phyloP scores from a whole-genome alignment of 2,113 vertebrate genomes.

The Baryphthengus martii region DNA sequence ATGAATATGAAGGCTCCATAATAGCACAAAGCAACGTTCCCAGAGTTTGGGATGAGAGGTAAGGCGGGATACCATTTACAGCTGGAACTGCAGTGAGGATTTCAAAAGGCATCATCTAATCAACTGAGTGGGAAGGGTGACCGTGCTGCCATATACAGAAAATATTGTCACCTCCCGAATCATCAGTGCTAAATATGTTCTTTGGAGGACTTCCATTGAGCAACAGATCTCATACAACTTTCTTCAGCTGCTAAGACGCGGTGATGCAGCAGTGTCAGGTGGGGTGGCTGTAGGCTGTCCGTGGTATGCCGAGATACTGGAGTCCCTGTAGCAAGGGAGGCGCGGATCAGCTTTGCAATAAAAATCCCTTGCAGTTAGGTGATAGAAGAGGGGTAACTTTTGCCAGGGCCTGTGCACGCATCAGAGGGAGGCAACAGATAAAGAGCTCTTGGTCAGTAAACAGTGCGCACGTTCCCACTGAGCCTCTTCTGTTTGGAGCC shows the following conservation, averaged over 20 bases:
- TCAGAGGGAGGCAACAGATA: background rate
- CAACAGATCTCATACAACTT: background rate
- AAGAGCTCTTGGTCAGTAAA: background rate
- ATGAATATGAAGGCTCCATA: background rate
- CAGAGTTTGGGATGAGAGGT: background rate
- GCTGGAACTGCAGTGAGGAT: background rate
- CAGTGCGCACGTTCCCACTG: rapidly evolving
- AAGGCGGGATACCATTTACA: background rate
- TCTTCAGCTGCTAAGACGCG: background rate
- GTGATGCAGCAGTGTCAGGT: background rate
- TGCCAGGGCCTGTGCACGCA: background rate
- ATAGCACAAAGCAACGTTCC: background rate
- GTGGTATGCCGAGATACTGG: background rate
- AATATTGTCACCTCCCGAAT: background rate
- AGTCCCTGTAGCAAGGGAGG: background rate
- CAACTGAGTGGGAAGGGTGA: rapidly evolving
- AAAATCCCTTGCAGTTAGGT: background rate
- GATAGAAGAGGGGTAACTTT: rapidly evolving
- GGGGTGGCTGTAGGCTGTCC: background rate
- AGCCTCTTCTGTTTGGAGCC: background rate
- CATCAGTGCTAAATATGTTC: background rate
- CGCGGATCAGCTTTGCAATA: background rate
- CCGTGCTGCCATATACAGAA: background rate
- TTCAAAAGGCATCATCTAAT: background rate
- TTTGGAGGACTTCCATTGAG: background rate